A percentile compares a stretch with the other conserved stretches of the same genome.
Conservation (phyloP, 2,888 invertebrate species). For the Cephonodes hylas region DNA sequence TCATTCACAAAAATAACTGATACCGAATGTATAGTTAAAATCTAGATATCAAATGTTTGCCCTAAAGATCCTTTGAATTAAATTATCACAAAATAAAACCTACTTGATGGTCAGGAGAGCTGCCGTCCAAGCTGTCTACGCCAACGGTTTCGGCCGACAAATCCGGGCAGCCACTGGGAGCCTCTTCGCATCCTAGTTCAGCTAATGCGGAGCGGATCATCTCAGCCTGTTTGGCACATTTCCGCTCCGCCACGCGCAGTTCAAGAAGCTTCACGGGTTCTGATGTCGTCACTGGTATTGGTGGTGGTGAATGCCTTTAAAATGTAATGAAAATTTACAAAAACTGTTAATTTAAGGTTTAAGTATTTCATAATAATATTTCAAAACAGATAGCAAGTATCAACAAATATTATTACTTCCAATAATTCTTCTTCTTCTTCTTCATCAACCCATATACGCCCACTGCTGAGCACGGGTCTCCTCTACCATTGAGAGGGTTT, state of each 20-base stretch:
- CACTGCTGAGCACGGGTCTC: no score
- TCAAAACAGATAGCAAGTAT: no score
- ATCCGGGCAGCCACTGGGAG: conserved; percentile 91
- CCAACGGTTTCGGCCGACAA: conserved; percentile 88
- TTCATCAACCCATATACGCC: no score
- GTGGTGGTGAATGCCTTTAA: conserved; percentile 72
- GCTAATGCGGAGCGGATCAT: conserved; percentile 92
- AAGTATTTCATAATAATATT: no score
- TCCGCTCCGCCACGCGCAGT: conserved; percentile 90
- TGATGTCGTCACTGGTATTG: conserved; percentile 69
- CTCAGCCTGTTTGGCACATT: conserved; percentile 90
- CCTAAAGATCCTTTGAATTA: background rate
- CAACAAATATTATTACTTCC: no score
- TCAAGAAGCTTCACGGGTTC: conserved; percentile 88
- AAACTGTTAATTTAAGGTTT: background rate
- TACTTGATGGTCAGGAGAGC: conserved; percentile 85
- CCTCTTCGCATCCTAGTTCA: conserved; percentile 93
- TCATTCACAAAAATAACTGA: no score
- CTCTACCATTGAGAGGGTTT: no score
- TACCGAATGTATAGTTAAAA: background rate
- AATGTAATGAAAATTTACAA: background rate
- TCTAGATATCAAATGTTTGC: background rate
- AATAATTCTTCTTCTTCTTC: no score
- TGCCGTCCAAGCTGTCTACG: conserved; percentile 83
- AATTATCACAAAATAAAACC: no score